Conservation (phyloP, 1,140 invertebrate genomes). For the Drosophila arawakana region DNA sequence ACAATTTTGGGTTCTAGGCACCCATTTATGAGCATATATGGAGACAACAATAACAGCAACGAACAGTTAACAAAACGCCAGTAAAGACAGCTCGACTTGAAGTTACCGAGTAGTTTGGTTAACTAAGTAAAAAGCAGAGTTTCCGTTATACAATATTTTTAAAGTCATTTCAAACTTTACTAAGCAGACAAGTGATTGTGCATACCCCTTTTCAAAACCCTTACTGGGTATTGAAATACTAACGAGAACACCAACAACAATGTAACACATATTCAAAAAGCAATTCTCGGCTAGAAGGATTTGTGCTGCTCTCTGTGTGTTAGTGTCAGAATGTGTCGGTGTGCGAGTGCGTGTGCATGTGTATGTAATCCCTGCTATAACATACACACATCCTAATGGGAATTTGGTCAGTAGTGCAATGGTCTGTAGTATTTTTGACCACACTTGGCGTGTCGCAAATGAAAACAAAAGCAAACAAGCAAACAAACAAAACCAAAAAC, state of each 20-base stretch:
- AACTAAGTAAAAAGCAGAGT: too few relatives aligned
- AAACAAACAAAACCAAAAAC: constrained; percentile 41
- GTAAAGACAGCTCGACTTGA: neutral
- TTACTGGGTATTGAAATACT: constrained; percentile 21
- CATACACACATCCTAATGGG: constrained; percentile 38
- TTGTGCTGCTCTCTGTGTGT: constrained; percentile 18
- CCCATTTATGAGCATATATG: constrained; percentile 58
- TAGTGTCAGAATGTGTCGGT: neutral
- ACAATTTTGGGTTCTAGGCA: constrained; percentile 51
- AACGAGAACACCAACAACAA: constrained; percentile 47
- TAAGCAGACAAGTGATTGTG: neutral
- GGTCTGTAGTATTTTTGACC: constrained; percentile 20
- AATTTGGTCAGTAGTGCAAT: constrained; percentile 28
- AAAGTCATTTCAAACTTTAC: too few relatives aligned
- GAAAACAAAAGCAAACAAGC: constrained; percentile 49
- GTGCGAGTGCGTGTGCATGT: neutral
- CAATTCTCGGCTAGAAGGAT: constrained; percentile 68
- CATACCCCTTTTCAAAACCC: neutral
- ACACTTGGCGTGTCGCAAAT: constrained; percentile 45
- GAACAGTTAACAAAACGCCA: constrained; percentile 2
- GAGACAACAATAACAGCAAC: constrained; percentile 36
- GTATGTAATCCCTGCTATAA: constrained; percentile 23
- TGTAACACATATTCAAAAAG: constrained; percentile 72
- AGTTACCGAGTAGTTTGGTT: constrained; percentile 2
- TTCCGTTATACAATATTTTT: too few relatives aligned